These are phyloP conservation scores for Babylonia areolata DNA, from an alignment of 1,140 invertebrate genomes.

Conservation along the genomic window DNA sequence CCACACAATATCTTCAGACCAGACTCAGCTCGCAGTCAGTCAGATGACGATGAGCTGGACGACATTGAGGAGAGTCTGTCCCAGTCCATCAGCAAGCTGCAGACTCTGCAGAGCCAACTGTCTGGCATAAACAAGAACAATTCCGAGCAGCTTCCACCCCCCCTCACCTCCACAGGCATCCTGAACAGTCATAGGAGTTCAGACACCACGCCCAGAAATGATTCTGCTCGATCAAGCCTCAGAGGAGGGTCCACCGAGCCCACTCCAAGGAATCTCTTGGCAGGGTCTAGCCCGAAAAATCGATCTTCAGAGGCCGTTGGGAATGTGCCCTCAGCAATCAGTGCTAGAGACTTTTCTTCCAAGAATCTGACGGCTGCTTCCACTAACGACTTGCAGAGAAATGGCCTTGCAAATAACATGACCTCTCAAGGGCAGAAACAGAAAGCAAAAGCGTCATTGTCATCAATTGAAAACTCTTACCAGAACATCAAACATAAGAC, in stretches of 20 bases:
- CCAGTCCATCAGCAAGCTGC: conserved; percentile 54
- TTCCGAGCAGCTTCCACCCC: not conserved
- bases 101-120: conserved; percentile 52
- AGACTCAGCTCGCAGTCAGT: conserved; percentile 63
- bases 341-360: not conserved
- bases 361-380: not conserved
- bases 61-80: conserved; percentile 55
- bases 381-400: conserved; percentile 32
- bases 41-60: conserved; percentile 59
- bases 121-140: conserved; percentile 44
- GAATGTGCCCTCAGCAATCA: not conserved
- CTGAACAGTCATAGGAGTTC: conserved; percentile 44
- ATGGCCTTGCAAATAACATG: conserved; percentile 72
- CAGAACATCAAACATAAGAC: conserved; percentile 75
- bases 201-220: conserved; percentile 24
- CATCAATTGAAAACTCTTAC: conserved; percentile 73
- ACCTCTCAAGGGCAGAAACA: conserved; percentile 64
- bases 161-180: not conserved
- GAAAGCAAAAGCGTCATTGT: conserved; percentile 67
- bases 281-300: not conserved
- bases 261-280: conserved; percentile 1
- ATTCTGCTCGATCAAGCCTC: not conserved
- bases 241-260: not conserved
- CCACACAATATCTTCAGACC: conserved; percentile 70
- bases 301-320: not conserved